Evolutionary conservation across 2,797 vertebrate species (phyloP).

Genomic region (Muscicapa striata): DNA sequence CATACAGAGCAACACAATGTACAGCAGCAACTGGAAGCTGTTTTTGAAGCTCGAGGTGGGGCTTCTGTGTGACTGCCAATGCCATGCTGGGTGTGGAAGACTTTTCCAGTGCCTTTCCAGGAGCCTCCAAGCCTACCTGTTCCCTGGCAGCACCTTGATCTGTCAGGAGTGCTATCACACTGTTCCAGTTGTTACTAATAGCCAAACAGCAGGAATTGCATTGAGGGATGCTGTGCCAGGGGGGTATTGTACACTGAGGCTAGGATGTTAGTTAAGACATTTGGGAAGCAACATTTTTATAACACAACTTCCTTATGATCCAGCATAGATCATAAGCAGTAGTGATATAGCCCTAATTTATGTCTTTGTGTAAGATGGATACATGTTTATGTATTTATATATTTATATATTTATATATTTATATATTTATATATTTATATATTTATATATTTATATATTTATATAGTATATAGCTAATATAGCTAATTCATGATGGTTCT

Average conservation of each 20-base stretch:
- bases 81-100: rapidly evolving
- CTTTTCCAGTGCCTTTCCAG: neutral
- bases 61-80: neutral
- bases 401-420: too few relatives aligned
- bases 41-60: neutral
- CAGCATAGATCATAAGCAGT: neutral
- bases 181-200: neutral
- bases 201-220: neutral
- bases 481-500: neutral
- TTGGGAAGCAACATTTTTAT: neutral
- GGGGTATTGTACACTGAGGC: neutral
- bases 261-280: neutral
- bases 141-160: neutral
- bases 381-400: neutral
- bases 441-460: too few relatives aligned
- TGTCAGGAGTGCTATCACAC: neutral
- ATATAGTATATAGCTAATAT: too few relatives aligned
- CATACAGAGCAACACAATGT: rapidly evolving
- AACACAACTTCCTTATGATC: neutral
- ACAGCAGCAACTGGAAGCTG: neutral
- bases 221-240: neutral
- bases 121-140: neutral
- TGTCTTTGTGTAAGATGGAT: neutral
- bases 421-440: too few relatives aligned
- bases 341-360: neutral